A percentile compares a stretch with the other conserved stretches of the same genome.
These are phyloP conservation scores for Synanceia verrucosa DNA, from an alignment of 2,797 vertebrate genomes.

Conservation along the genomic window DNA sequence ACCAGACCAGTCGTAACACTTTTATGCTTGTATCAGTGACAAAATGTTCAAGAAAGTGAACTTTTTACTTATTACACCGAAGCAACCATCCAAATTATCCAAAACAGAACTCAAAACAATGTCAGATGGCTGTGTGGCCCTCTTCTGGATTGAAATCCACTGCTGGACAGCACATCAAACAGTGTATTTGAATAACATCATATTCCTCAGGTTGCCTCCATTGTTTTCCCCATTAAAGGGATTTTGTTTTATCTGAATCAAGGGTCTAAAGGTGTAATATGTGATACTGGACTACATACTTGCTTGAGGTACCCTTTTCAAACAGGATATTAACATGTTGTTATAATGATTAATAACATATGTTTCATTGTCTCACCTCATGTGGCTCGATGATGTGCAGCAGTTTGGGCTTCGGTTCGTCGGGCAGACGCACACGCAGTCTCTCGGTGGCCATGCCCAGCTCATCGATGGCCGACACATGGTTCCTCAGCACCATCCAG, in stretches of 20 bases:
- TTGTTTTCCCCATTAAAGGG: not conserved
- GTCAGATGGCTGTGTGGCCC: no score
- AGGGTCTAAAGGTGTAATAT: not conserved
- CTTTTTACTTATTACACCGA: not conserved
- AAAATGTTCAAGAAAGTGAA: not conserved
- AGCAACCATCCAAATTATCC: no score
- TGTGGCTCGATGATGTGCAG: slow-evolving; percentile 97
- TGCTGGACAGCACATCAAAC: not conserved
- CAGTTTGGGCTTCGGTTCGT: slow-evolving; percentile 95
- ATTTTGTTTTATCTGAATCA: no score
- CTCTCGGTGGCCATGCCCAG: slow-evolving; percentile 98
- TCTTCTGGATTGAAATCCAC: no score
- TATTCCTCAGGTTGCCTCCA: not conserved
- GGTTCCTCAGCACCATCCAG: slow-evolving; percentile 97
- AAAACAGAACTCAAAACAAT: no score
- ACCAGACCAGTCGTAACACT: not conserved
- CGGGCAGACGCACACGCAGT: slow-evolving; percentile 91
- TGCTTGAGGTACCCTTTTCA: not conserved
- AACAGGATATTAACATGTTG: not conserved
- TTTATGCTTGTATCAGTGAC: not conserved
- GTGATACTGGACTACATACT: not conserved
- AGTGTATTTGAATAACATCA: not conserved
- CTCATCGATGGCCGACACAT: slow-evolving; percentile 97
- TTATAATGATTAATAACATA: accelerated
- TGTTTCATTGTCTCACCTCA: slow-evolving; percentile 80